Base-by-base conservation (phyloP, 2,113 vertebrate species). In the Corapipo altera region DNA sequence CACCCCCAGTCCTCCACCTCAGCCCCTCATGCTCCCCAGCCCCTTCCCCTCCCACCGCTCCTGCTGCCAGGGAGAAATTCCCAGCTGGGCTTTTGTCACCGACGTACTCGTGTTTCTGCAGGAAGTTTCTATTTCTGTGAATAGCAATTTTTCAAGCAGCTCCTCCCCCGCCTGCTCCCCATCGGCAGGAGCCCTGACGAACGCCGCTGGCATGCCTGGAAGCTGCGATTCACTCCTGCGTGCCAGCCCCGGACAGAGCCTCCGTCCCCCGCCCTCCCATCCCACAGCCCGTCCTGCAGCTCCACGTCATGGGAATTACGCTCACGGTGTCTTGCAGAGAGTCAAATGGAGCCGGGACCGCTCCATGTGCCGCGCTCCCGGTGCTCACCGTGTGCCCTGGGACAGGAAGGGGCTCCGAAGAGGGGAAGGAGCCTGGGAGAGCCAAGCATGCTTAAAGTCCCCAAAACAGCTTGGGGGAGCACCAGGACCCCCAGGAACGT, bases 21-120 rank as follows among this genome's bases (percentile, higher is more conserved):
- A 74, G 32, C 81, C 80, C 66, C 44, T 80, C 2, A 6, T 5
- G 3, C 48, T 64, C 43, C 54, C 30, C 17, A 11, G 20, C 61
- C 51, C 74, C 88, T 89, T 95, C 27, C 23, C 88, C 66, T 95
- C 96, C 93, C 91, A 92, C 91, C 1, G 12, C 43, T 85, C 55
- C 78, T 17, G 71, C 91, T 93, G 88, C 85, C 92, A 69, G 85
- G 70, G 85, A 82, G 66, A 88, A 90, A 82, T 82, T 95, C 91
- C 94, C 94, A 96, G 93, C 94, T 95, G 96, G 91, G 93, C 85
- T 88, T 90, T 93, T 95, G 93, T 95, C 94, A 95, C 74, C 35
- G 2, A 49, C 16, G 33, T 73, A 55, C 28, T 27, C 24, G 20
- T 58, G 74, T 85, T 94, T 88, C 93, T 95, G 91, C 48, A 26